Evolutionary conservation across 2,888 invertebrate genomes (phyloP), one percentile per base, ranked within the genome.

Genomic region (Celastrina argiolus): DNA sequence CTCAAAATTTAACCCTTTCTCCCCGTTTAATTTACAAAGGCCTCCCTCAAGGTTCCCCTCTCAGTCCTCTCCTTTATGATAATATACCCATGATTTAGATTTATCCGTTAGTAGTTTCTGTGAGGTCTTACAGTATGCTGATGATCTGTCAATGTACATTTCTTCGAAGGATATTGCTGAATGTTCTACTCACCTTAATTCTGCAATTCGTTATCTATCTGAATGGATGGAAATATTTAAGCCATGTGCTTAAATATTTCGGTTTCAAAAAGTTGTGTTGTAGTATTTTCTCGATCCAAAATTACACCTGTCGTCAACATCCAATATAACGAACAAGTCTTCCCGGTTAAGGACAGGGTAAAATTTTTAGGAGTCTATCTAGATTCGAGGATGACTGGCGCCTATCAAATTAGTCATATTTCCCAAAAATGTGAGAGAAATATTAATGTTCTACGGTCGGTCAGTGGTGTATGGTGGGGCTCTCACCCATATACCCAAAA

Each of bases 401-500:
- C 10, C 2, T n/a, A 39, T 1, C 64, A 64, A 6, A 45, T 64
- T 12, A 45, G 3, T 2, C 14, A n/a, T 12, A 34, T 16, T 5
- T 1, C 16, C 0, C 14, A 45, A 5, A 64, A 64, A 10, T 39
- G 36, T 28, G 64, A 63, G 10, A 45, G 28, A 31, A 42, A 63
- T 39, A 28, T 63, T 28, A 63, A 42, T n/a, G 28, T 63, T 22
- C 26, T 39, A 14, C 28, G 63, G 1, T 42, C 63, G 2, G 3
- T 63, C 2, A 18, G 14, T 41, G 63, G 63, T 39, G 63, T 41
- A n/a, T 63, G 41, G 59, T 59, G 59, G 31, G 59, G 59, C 0
- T 59, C 59, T 10, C 59, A 59, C 6, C 61, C 61, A 18, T 63
- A 63, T 10, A 28, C 63, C 14, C 63, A 63, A 16, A 63, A 63